Evolutionary conservation across 2,888 invertebrate genomes (phyloP), one percentile per base, ranked within the genome.

Genomic region (Tiliacea aurago): DNA sequence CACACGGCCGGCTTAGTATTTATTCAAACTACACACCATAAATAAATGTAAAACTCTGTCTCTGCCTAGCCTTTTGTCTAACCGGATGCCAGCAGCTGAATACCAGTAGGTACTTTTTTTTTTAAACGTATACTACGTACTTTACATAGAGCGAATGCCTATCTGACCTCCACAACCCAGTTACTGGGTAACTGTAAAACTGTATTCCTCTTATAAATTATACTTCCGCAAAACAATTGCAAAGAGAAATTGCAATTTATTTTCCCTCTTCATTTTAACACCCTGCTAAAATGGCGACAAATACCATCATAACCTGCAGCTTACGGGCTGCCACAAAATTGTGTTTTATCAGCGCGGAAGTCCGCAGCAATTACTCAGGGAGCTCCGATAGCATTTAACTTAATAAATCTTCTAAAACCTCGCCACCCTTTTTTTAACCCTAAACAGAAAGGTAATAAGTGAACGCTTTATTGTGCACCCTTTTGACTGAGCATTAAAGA

Each of bases 371-470:
- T 87, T 87, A 87, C 81, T 87, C 80, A 82, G 74, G 45, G 59
- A 62, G 80, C 76, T 65, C 78, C 79, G 79, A 87, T 83, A 78
- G 71, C 77, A 72, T 77, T 84, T 86, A 82, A 86, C 79, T 82
- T 78, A 82, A 86, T 86, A 86, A 87, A 86, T 87, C 88, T 86
- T 79, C 79, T 77, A 73, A 81, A 83, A 68, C 73, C 78, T 62
- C 56, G 55, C 55, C 63, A 75, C 81, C 84, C 78, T 78, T 87
- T 78, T 87, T 86, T 78, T 66, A 78, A 78, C 79, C 68, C 68
- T 47, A 68, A 71, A 56, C 59, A 61, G 61, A 79, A 79, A 79
- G 74, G 68, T 79, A 75, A 70, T 77, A 86, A 73, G 61, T 62
- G 28, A 65, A 62, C 51, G 6, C 33, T 68, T 72, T 72, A 79